phyloP scores from a whole-genome alignment of 2,888 invertebrate genomes.

The Cacoxenus indagator region DNA sequence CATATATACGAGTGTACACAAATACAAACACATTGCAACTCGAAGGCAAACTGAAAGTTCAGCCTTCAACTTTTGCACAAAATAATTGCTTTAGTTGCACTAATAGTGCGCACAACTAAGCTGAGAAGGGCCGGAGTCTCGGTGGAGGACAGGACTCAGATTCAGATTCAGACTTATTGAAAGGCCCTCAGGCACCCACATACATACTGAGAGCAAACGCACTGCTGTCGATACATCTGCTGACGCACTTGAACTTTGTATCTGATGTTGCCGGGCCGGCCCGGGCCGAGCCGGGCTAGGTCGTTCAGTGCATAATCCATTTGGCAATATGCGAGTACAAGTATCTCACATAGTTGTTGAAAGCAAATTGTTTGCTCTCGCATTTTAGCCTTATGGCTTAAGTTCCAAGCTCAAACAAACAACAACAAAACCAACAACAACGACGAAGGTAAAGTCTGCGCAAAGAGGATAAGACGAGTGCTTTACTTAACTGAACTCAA shows the following conservation, averaged over 20 bases:
- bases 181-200: neutral
- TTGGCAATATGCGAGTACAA: constrained; percentile 34
- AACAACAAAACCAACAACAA: no score
- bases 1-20: neutral
- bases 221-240: neutral
- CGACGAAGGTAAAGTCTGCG: no score
- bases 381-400: constrained; percentile 24
- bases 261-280: constrained; percentile 6
- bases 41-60: constrained; percentile 4
- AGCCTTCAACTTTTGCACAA: constrained; percentile 45
- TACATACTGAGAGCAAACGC: neutral
- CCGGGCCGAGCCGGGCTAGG: no score
- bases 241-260: constrained; percentile 3
- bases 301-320: constrained; percentile 36
- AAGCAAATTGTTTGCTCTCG: constrained; percentile 18
- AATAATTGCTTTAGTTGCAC: constrained; percentile 52
- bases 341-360: constrained; percentile 25
- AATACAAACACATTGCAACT: constrained; percentile 3
- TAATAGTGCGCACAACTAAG: constrained; percentile 32
- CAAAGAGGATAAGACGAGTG: neutral
- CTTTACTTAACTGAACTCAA: no score
- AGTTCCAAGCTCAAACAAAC: no score
- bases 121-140: neutral
- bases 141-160: no score
- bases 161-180: neutral